These are phyloP conservation scores for Manis crassicaudata DNA, from an alignment of 2,797 vertebrate genomes.

Conservation along the genomic window DNA sequence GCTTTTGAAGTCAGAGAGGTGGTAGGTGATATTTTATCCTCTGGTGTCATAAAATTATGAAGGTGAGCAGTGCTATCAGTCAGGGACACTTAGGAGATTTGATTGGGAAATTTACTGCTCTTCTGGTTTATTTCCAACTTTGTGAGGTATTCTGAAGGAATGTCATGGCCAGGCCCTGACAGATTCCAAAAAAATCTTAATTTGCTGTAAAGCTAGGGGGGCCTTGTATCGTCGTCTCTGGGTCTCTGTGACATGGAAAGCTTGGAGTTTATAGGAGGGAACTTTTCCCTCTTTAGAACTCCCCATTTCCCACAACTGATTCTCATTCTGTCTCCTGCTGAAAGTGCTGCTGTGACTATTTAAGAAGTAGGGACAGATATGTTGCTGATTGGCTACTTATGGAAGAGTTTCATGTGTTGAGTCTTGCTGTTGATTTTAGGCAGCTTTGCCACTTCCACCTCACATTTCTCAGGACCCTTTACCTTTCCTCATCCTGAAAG, in stretches of 20 bases:
- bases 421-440: conserved; percentile 32
- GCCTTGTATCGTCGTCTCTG: conserved; percentile 71
- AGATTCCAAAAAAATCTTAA: conserved; percentile 85
- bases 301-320: conserved; percentile 68
- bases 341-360: conserved; percentile 61
- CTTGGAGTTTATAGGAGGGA: conserved; percentile 75
- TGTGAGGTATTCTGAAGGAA: conserved; percentile 82
- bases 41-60: conserved; percentile 67
- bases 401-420: conserved; percentile 48
- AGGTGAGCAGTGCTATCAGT: conserved; percentile 78
- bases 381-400: conserved; percentile 65
- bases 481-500: neutral
- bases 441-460: conserved; percentile 41
- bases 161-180: conserved; percentile 82
- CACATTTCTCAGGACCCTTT: conserved; percentile 20
- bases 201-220: conserved; percentile 76
- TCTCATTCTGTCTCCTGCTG: conserved; percentile 67
- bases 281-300: conserved; percentile 73
- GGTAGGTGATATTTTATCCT: conserved; percentile 28
- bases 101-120: conserved; percentile 85
- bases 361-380: neutral
- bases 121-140: conserved; percentile 85
- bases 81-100: conserved; percentile 81
- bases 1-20: conserved; percentile 27
- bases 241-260: conserved; percentile 61